Percentiles rank a stretch among this genome's conserved stretches.
These are phyloP conservation scores for Antidorcas marsupialis DNA, from an alignment of 2,113 vertebrate genomes.

Conservation along the genomic window DNA sequence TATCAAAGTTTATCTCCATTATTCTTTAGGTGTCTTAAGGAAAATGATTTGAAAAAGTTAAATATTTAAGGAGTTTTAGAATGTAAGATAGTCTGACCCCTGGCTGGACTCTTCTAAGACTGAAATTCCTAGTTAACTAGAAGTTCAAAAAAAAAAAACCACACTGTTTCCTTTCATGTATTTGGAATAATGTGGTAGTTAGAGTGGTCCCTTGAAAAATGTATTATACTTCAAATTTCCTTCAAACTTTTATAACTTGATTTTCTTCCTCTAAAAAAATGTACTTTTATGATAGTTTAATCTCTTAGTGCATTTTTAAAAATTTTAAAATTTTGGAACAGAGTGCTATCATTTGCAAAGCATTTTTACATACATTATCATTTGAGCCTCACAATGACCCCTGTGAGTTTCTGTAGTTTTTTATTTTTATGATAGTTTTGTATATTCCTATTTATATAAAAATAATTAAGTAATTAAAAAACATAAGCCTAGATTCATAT, in stretches of 20 bases:
- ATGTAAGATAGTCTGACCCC: background rate
- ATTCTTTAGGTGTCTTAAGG: slow-evolving; percentile 16
- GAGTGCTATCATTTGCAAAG: background rate
- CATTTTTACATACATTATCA: background rate
- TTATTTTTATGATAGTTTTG: background rate
- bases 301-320: background rate
- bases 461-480: background rate
- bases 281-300: background rate
- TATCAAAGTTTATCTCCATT: background rate
- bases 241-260: background rate
- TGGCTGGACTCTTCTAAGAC: background rate
- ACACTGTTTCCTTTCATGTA: background rate
- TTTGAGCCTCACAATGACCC: background rate
- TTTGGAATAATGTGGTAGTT: background rate
- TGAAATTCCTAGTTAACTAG: background rate
- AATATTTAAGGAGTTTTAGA: background rate
- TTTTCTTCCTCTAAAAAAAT: background rate
- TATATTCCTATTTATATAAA: background rate
- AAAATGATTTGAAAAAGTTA: background rate
- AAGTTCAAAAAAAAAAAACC: background rate
- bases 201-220: background rate
- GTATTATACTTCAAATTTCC: background rate
- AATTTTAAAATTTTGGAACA: background rate
- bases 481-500: background rate
- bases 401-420: background rate